These are phyloP conservation scores for Dyspetes luteomarginatus DNA, from an alignment of 2,888 invertebrate genomes.

Conservation along the genomic window DNA sequence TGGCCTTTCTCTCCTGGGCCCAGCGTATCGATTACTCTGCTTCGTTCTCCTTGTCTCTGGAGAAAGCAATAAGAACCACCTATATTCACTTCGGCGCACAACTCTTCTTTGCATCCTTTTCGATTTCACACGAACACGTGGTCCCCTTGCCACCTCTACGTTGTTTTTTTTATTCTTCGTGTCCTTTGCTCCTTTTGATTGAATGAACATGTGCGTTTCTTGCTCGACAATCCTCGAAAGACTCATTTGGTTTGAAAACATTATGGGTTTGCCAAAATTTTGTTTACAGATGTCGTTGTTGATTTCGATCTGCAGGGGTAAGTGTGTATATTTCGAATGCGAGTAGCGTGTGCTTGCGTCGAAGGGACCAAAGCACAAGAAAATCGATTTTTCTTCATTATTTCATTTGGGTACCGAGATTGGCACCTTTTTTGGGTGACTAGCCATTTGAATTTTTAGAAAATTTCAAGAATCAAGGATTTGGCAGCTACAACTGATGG, in stretches of 20 bases:
- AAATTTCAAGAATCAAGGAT: no score
- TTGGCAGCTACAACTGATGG: no score
- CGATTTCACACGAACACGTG: constrained; percentile 53
- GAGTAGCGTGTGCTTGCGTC: no score
- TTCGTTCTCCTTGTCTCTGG: constrained; percentile 58
- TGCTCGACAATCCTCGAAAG: not conserved
- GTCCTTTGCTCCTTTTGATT: not conserved
- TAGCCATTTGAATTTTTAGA: no score
- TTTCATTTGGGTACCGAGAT: no score
- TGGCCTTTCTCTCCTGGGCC: constrained; percentile 47
- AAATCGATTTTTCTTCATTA: no score
- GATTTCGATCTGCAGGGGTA: constrained; percentile 16
- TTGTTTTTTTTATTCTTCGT: constrained; percentile 2
- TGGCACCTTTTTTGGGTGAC: no score
- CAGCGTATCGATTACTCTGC: constrained; percentile 66
- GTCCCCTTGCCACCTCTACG: constrained; percentile 28
- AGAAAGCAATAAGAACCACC: constrained; percentile 22
- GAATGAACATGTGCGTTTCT: not conserved
- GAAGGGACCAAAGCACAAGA: no score
- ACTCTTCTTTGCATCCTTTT: constrained; percentile 62
- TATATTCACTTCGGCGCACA: constrained; percentile 61
- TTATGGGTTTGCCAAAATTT: no score
- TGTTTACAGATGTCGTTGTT: no score
- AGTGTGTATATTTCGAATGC: no score
- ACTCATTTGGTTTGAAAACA: not conserved